Evolutionary conservation across 2,113 vertebrate genomes (phyloP).

Genomic region (Oreochromis spilurus): DNA sequence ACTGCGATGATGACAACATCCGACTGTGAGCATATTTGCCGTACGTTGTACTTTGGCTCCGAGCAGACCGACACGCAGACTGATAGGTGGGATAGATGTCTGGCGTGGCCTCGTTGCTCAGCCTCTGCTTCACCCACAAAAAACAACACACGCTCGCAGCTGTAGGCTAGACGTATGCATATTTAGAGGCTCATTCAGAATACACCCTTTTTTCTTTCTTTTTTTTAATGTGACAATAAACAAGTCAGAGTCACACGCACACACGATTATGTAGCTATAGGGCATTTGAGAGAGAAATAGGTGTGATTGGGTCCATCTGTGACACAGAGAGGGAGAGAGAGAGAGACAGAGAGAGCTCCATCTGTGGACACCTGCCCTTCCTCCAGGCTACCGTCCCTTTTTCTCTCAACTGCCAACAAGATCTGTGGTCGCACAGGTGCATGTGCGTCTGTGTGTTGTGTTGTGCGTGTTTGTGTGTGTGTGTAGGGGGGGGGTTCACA

Average conservation of each 20-base stretch:
- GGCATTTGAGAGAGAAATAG: constrained; percentile 63
- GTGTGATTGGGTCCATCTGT: constrained; percentile 71
- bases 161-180: background rate
- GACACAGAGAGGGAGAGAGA: constrained; percentile 7
- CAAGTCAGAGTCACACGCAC: constrained; percentile 10
- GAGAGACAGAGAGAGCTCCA: constrained; percentile 46
- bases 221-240: constrained; percentile 30
- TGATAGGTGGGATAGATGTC: background rate
- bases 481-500: background rate
- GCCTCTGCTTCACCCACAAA: background rate
- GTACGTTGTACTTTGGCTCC: background rate
- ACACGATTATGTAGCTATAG: constrained; percentile 31
- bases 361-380: constrained; percentile 70
- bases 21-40: background rate
- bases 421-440: constrained; percentile 54
- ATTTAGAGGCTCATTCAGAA: constrained; percentile 22
- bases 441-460: constrained; percentile 10
- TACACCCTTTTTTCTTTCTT: constrained; percentile 9
- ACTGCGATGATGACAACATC: background rate
- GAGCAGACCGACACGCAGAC: background rate
- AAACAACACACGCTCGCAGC: background rate
- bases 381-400: constrained; percentile 46
- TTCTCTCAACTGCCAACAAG: constrained; percentile 53
- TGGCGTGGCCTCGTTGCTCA: background rate
- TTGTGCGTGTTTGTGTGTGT: constrained; percentile 10